A percentile compares a stretch with the other conserved stretches of the same genome.
phyloP scores from a whole-genome alignment of 2,888 invertebrate genomes.

The Sialis fuliginosa region DNA sequence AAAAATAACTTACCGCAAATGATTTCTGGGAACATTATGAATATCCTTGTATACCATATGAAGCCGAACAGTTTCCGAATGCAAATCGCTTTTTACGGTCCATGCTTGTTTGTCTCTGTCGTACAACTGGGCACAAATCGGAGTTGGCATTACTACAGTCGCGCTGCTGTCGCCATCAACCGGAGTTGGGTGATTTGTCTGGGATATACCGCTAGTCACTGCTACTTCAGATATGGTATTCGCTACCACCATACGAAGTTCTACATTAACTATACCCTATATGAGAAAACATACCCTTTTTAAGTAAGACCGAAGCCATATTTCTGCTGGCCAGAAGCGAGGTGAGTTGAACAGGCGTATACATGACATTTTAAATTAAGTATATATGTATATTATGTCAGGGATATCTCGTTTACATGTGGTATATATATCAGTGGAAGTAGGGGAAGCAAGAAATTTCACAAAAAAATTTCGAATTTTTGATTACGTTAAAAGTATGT shows the following conservation, averaged over 20 bases:
- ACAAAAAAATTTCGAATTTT: too few species aligned
- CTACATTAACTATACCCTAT: conserved; percentile 39
- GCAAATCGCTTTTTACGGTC: conserved; percentile 59
- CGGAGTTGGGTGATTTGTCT: background rate
- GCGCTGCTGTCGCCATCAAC: conserved; percentile 14
- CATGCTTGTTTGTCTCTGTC: conserved; percentile 69
- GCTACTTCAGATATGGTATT: conserved; percentile 45
- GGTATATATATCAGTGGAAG: too few species aligned
- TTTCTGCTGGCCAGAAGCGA: too few species aligned
- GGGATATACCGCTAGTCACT: conserved; percentile 14
- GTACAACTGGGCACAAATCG: conserved; percentile 45
- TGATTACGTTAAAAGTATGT: too few species aligned
- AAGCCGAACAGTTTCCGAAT: conserved; percentile 55
- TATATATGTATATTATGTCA: too few species aligned
- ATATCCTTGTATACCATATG: conserved; percentile 60
- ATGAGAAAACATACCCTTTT: background rate
- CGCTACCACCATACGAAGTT: conserved; percentile 56
- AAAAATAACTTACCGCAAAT: conserved; percentile 31
- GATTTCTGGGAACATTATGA: conserved; percentile 62
- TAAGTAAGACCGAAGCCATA: background rate
- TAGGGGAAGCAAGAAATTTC: too few species aligned
- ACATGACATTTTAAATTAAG: too few species aligned
- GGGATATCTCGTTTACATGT: too few species aligned
- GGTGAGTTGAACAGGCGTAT: too few species aligned
- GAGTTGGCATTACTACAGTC: conserved; percentile 33